Conservation (phyloP, 2,797 vertebrate species). For the Anabas testudineus region DNA sequence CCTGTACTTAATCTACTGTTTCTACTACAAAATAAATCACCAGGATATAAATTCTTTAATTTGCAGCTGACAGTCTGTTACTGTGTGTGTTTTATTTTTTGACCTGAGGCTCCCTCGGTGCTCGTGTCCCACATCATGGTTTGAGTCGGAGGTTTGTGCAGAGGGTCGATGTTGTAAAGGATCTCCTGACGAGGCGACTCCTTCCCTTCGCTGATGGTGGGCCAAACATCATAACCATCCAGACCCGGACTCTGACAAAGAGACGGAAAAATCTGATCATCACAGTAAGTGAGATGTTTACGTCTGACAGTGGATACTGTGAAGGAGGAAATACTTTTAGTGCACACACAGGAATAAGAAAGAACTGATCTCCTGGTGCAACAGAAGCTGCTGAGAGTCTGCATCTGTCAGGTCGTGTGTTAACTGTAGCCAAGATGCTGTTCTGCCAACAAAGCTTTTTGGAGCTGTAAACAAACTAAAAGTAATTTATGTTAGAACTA, state of each 20-base stretch:
- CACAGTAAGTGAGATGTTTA: slow-evolving; percentile 3
- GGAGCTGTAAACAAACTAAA: slow-evolving; percentile 7
- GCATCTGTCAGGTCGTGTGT: slow-evolving; percentile 1
- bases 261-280: not conserved
- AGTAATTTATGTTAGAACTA: slow-evolving; percentile 20
- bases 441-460: slow-evolving; percentile 51
- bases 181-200: slow-evolving; percentile 92
- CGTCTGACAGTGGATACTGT: not conserved
- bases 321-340: no score
- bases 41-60: no score
- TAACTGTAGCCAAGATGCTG: slow-evolving; percentile 1
- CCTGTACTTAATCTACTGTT: no score
- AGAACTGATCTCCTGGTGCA: slow-evolving; percentile 10
- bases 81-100: slow-evolving; percentile 42
- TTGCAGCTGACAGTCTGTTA: no score
- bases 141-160: slow-evolving; percentile 78
- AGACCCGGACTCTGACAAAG: slow-evolving; percentile 81
- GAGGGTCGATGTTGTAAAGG: slow-evolving; percentile 96
- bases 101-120: slow-evolving; percentile 31
- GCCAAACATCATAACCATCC: slow-evolving; percentile 94
- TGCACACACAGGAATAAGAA: not conserved
- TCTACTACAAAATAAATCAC: no score
- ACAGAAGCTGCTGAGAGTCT: not conserved
- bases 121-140: not conserved
- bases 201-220: slow-evolving; percentile 91